phyloP scores from a whole-genome alignment of 1,140 invertebrate genomes.

The Ganaspis sp. region DNA sequence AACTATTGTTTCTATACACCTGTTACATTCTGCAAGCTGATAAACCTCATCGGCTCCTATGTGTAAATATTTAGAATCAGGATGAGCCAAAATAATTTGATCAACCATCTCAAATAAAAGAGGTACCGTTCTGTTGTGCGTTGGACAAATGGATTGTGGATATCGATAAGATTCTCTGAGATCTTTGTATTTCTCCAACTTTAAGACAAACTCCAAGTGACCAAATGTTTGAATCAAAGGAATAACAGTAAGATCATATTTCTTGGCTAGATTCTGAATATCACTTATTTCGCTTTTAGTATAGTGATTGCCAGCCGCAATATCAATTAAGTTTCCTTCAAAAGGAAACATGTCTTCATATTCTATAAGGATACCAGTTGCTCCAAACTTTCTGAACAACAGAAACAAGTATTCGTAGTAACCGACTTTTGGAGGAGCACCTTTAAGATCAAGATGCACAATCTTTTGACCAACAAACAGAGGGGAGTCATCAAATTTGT shows the following conservation, averaged over 20 bases:
- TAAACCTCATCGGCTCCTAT: slow-evolving; percentile 91
- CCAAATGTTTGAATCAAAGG: slow-evolving; percentile 97
- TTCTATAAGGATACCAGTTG: slow-evolving; percentile 93
- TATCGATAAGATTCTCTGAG: slow-evolving; percentile 85
- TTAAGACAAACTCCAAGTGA: slow-evolving; percentile 93
- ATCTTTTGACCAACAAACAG: slow-evolving; percentile 73
- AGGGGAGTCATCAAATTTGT: slow-evolving; percentile 40
- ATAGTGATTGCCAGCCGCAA: slow-evolving; percentile 89
- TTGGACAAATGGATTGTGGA: slow-evolving; percentile 90
- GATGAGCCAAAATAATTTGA: slow-evolving; percentile 84
- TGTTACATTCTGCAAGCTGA: slow-evolving; percentile 87
- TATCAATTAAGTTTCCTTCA: slow-evolving; percentile 79
- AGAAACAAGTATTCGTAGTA: slow-evolving; percentile 86
- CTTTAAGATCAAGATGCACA: slow-evolving; percentile 94
- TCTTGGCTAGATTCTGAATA: slow-evolving; percentile 81
- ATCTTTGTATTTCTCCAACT: slow-evolving; percentile 84
- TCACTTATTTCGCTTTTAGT: slow-evolving; percentile 81
- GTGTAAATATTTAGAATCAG: slow-evolving; percentile 82
- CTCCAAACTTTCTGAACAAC: slow-evolving; percentile 85
- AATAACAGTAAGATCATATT: slow-evolving; percentile 86
- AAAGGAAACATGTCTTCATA: slow-evolving; percentile 99
- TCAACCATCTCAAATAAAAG: slow-evolving; percentile 88
- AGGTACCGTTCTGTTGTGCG: slow-evolving; percentile 82
- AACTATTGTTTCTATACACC: slow-evolving; percentile 80
- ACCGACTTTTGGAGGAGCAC: slow-evolving; percentile 87